Percentiles rank a stretch among this genome's conserved stretches.
phyloP scores from a whole-genome alignment of 2,113 vertebrate species.

The Alouatta palliata region DNA sequence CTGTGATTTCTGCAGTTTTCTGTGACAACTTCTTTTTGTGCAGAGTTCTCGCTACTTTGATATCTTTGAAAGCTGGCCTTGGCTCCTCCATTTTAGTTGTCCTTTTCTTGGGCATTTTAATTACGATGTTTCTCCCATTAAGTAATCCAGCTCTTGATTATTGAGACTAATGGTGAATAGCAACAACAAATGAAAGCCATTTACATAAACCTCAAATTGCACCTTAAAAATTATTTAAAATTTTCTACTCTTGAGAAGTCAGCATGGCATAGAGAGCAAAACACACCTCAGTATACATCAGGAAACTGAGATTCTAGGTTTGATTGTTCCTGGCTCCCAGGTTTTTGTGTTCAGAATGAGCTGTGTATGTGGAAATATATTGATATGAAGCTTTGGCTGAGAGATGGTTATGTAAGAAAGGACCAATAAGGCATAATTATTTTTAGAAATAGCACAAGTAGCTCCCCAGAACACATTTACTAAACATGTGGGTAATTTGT shows the following conservation, averaged over 20 bases:
- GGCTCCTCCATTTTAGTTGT: conserved; percentile 32
- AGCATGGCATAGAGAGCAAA: neutral
- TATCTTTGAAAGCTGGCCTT: conserved; percentile 56
- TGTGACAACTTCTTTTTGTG: conserved; percentile 44
- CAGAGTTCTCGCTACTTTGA: conserved; percentile 21
- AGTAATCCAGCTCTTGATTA: conserved; percentile 52
- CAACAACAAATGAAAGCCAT: conserved; percentile 35
- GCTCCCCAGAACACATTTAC: neutral
- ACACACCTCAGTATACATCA: neutral
- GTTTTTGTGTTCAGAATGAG: conserved; percentile 7
- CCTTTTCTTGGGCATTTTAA: conserved; percentile 32
- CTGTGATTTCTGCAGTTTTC: conserved; percentile 57
- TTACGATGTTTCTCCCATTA: conserved; percentile 24
- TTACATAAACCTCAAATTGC: conserved; percentile 41
- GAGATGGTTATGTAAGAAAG: neutral
- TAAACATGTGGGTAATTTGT: conserved; percentile 14
- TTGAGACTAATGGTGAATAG: conserved; percentile 41
- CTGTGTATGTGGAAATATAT: neutral
- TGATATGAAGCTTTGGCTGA: neutral
- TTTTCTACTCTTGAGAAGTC: conserved; percentile 19
- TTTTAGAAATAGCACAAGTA: conserved; percentile 5
- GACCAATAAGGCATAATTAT: neutral
- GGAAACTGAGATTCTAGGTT: neutral
- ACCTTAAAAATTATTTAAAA: conserved; percentile 55
- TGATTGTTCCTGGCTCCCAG: neutral